Conservation (phyloP, 1,140 invertebrate species). For the Ceratina japonica region DNA sequence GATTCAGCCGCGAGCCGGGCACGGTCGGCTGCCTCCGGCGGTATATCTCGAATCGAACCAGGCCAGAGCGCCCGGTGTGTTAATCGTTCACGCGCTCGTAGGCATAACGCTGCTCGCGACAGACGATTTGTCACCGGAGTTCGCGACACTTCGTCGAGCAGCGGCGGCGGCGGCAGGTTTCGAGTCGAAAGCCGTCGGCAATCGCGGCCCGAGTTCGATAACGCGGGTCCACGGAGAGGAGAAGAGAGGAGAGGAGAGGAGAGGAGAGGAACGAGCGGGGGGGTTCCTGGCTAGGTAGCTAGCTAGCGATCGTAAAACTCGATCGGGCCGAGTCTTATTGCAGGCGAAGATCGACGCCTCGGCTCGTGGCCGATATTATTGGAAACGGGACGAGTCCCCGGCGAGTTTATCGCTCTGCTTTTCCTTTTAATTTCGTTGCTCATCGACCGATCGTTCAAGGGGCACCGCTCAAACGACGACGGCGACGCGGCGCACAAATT, state of each 20-base stretch:
- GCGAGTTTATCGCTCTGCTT: background rate
- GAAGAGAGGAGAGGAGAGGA: too few species aligned
- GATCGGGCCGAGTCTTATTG: background rate
- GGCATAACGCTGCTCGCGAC: conserved; percentile 6
- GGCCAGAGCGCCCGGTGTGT: background rate
- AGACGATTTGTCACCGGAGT: conserved; percentile 3
- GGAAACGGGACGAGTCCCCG: background rate
- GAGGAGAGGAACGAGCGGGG: too few species aligned
- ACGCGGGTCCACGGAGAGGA: background rate
- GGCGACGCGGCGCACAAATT: background rate
- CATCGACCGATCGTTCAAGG: background rate
- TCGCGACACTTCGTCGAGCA: conserved; percentile 11
- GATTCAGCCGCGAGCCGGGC: background rate
- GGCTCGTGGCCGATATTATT: background rate
- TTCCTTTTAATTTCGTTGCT: conserved; percentile 3
- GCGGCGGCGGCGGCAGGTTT: background rate
- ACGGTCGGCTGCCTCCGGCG: background rate
- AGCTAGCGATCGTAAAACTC: conserved; percentile 9
- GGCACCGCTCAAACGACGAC: background rate
- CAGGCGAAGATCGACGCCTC: conserved; percentile 1
- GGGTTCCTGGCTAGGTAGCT: too few species aligned
- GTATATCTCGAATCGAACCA: conserved; percentile 1
- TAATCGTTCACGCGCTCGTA: conserved; percentile 5
- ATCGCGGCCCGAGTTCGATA: background rate
- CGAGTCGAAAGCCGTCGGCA: background rate